phyloP scores from a whole-genome alignment of 2,797 vertebrate genomes.

The Diglossa cyanea region DNA sequence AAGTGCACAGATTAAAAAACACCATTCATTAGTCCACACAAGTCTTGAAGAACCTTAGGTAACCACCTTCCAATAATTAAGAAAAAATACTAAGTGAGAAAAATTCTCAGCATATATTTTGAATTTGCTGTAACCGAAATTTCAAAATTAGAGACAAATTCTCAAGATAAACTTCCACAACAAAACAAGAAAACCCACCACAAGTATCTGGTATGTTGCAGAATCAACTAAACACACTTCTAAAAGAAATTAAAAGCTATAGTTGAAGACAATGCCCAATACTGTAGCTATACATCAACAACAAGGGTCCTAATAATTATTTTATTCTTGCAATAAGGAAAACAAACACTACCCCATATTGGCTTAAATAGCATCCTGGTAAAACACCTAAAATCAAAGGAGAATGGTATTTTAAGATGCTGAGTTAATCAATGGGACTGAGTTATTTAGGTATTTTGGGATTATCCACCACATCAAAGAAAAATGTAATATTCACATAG shows the following conservation, averaged over 20 bases:
- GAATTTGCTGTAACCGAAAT: not conserved
- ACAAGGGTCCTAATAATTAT: not conserved
- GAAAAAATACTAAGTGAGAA: not conserved
- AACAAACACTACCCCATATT: rapidly evolving
- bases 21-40: not conserved
- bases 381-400: not conserved
- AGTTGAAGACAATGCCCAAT: not conserved
- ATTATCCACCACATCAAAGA: not conserved
- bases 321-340: not conserved
- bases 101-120: not conserved
- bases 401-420: not conserved
- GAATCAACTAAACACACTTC: not conserved
- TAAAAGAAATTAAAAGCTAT: not conserved
- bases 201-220: not conserved
- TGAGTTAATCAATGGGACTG: not conserved
- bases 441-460: not conserved
- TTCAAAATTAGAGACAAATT: not conserved
- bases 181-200: not conserved
- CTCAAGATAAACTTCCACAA: not conserved
- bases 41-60: not conserved
- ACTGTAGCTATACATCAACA: not conserved
- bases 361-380: not conserved
- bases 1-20: not conserved
- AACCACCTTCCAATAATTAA: not conserved
- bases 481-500: not conserved